Evolutionary conservation across 2,113 vertebrate genomes (phyloP), one percentile per base, ranked within the genome.

Genomic region (Forbesichthys papilliferus): DNA sequence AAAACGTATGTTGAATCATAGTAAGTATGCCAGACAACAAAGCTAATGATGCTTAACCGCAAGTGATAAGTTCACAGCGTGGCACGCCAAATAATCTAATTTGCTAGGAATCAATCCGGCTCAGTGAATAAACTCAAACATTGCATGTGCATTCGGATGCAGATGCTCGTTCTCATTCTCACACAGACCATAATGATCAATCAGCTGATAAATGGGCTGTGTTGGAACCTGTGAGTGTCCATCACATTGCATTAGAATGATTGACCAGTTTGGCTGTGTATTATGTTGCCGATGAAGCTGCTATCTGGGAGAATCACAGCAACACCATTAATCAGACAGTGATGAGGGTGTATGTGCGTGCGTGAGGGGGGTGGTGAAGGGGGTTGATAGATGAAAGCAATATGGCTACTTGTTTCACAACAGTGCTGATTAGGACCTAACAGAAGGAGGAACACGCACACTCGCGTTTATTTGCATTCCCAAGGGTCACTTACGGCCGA

Each of bases 181-280:
- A 58, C 64, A 65, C 68, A 71, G 62, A 61, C 69, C 47, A 5
- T 78, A 74, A 80, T 72, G 77, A 81, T 75, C 11, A 20, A 75
- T 79, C 66, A 55, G 55, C 48, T 56, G 61, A 61, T 7, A 71
- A 78, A 75, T 46, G 64, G 0, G n/a, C 75, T 49, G 80, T 57
- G 73, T 74, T 79, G 75, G 27, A 70, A 79, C 79, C 77, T 70
- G 77, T 60, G 69, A 16, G 59, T 12, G 64, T 63, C 78, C 71
- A 77, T 87, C 86, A 80, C 73, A 84, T 79, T 79, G 75, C 79
- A 85, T 87, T 83, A 82, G 59, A 60, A 74, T 87, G 84, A 89
- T 84, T 84, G 84, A 89, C 88, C 78, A 85, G 80, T 61, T 12
- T 68, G 75, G 76, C 54, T 56, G 68, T 63, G 78, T 33, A 70